These are phyloP conservation scores for Lithobates sylvaticus DNA, from an alignment of 2,797 vertebrate species.

Conservation along the genomic window DNA sequence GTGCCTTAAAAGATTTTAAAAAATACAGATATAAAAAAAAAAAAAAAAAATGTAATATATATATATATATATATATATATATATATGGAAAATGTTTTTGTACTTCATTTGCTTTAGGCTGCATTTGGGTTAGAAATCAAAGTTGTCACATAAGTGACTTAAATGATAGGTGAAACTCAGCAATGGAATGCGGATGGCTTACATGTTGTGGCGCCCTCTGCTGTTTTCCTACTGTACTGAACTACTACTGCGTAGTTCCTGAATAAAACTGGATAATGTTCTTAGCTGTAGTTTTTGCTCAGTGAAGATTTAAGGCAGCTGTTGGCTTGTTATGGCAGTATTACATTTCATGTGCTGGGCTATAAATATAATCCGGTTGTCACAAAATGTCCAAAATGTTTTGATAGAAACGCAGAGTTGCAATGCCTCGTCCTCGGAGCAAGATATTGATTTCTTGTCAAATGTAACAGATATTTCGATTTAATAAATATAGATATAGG, in stretches of 20 bases:
- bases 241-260: not conserved
- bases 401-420: not conserved
- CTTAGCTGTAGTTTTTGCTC: not conserved
- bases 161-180: too few species aligned
- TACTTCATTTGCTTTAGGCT: not conserved
- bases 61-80: too few species aligned
- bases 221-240: not conserved
- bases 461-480: not conserved
- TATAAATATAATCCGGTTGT: conserved; percentile 44
- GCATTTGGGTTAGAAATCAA: not conserved
- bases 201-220: conserved; percentile 21
- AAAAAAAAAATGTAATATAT: too few species aligned
- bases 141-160: not conserved
- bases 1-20: conserved; percentile 68
- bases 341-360: conserved; percentile 33
- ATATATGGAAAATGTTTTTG: too few species aligned
- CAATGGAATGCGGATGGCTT: not conserved
- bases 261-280: conserved; percentile 11
- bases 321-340: conserved; percentile 41
- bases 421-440: not conserved
- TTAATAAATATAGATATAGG: not conserved
- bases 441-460: not conserved
- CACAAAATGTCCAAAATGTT: conserved; percentile 20
- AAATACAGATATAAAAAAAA: not conserved
- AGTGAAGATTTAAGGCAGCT: conserved; percentile 52